Percentiles rank a stretch among this genome's conserved stretches.
These are phyloP conservation scores for Dromiciops gliroides DNA, from an alignment of 2,113 vertebrate species.

Conservation along the genomic window DNA sequence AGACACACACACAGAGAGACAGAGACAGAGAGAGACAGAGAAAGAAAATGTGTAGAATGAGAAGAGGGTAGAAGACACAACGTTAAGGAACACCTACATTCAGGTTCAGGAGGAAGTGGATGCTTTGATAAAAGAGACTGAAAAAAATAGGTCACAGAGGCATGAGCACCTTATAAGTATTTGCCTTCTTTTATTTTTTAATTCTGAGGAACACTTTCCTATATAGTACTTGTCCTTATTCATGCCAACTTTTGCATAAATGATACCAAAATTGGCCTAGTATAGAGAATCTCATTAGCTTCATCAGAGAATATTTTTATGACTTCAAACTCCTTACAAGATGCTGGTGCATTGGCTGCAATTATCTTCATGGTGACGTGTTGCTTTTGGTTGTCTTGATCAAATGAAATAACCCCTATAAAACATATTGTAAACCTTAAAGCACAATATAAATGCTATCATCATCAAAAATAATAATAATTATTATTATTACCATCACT, in stretches of 20 bases:
- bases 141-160: not conserved
- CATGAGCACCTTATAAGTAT: not conserved
- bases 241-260: not conserved
- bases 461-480: too few relatives aligned
- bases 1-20: too few relatives aligned
- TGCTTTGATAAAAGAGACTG: not conserved
- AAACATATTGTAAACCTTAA: not conserved
- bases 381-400: not conserved
- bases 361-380: not conserved
- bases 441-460: not conserved
- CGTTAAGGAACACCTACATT: not conserved
- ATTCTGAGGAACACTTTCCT: not conserved
- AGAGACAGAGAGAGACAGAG: too few relatives aligned
- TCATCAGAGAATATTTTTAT: not conserved
- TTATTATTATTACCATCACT: not conserved
- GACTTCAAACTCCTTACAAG: not conserved
- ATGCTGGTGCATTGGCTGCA: not conserved
- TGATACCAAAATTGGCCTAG: not conserved
- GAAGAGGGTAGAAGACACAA: not conserved
- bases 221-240: not conserved
- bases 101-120: not conserved
- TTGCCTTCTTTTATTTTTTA: not conserved
- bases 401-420: not conserved
- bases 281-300: not conserved
- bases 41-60: too few relatives aligned